Conservation (phyloP, 1,140 invertebrate genomes). For the Mercenaria mercenaria region DNA sequence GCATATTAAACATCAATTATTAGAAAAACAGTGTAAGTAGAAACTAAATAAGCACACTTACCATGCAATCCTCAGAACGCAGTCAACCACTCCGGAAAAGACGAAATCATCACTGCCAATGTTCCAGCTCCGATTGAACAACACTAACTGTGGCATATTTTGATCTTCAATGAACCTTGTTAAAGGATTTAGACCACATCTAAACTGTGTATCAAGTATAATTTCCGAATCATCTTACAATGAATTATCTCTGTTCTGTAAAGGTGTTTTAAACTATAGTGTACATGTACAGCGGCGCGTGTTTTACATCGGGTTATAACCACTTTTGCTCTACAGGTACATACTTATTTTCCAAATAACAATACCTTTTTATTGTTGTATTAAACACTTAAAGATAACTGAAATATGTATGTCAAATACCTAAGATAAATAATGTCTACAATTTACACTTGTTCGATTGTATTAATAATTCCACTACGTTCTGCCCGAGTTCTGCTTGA, state of each 20-base stretch:
- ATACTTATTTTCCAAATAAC: not conserved
- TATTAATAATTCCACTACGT: not conserved
- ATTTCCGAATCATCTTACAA: slow-evolving; percentile 2
- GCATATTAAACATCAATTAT: too few species aligned
- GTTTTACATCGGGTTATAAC: not conserved
- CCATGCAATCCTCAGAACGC: slow-evolving; percentile 75
- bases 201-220: not conserved
- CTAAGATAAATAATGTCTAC: not conserved
- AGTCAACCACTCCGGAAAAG: slow-evolving; percentile 77
- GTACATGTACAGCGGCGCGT: not conserved
- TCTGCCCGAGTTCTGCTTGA: not conserved
- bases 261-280: not conserved
- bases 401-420: not conserved
- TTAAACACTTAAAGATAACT: not conserved
- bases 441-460: not conserved
- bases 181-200: not conserved
- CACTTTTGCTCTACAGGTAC: too few species aligned
- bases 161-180: not conserved
- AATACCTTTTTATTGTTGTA: not conserved
- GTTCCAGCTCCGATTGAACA: slow-evolving; percentile 79
- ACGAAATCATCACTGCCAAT: slow-evolving; percentile 84
- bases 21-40: too few species aligned
- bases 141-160: slow-evolving; percentile 78
- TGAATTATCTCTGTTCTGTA: not conserved
- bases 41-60: too few species aligned